Conservation (phyloP, 2,888 invertebrate genomes). For the Amphipoea lucens region DNA sequence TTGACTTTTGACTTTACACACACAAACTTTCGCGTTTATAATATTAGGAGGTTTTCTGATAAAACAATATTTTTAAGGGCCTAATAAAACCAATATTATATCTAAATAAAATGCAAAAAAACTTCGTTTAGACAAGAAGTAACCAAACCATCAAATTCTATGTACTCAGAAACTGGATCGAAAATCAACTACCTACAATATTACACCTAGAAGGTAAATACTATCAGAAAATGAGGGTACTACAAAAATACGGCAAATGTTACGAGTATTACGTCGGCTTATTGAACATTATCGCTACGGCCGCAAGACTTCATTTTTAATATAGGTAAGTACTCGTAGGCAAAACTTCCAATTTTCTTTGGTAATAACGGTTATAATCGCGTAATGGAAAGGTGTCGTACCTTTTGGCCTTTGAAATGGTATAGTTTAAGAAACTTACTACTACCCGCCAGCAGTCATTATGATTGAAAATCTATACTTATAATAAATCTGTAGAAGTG, state of each 20-base stretch:
- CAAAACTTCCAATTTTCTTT: not conserved
- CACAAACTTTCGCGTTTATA: too few relatives aligned
- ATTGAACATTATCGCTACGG: conserved; percentile 26
- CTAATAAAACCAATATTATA: too few relatives aligned
- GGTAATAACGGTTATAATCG: not conserved
- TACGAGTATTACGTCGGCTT: conserved; percentile 11
- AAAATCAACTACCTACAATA: not conserved
- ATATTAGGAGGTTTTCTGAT: too few relatives aligned
- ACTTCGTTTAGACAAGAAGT: not conserved
- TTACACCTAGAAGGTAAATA: not conserved
- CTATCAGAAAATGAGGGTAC: conserved; percentile 20
- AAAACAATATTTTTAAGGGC: too few relatives aligned
- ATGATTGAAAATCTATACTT: not conserved
- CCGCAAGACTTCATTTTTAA: conserved; percentile 4
- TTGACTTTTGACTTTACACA: too few relatives aligned
- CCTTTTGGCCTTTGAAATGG: too few relatives aligned
- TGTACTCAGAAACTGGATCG: not conserved
- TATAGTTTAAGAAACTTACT: not conserved
- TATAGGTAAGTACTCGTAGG: not conserved
- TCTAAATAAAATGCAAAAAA: not conserved
- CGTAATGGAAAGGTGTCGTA: too few relatives aligned
- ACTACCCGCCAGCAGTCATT: not conserved
- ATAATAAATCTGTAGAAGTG: too few relatives aligned
- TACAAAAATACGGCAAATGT: conserved; percentile 15
- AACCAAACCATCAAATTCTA: not conserved